Conservation (phyloP, 2,888 invertebrate species). For the Eristalinus sepulchralis region DNA sequence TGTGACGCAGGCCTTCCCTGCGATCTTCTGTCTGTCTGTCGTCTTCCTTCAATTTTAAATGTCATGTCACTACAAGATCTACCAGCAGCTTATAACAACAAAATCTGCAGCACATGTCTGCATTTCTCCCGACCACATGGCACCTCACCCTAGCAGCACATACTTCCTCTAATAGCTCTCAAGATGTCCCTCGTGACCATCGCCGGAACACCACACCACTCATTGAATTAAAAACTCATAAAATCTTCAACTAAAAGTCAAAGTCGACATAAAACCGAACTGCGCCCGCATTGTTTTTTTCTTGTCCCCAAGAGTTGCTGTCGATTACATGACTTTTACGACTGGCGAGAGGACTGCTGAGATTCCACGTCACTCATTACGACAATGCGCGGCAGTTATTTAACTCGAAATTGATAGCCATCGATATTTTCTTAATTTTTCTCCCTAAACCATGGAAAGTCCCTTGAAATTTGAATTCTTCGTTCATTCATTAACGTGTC, state of each 20-base stretch:
- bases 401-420: background rate
- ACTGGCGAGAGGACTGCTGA: background rate
- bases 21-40: too few relatives aligned
- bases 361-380: background rate
- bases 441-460: background rate
- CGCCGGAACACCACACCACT: background rate
- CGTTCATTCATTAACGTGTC: background rate
- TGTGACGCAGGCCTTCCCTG: too few relatives aligned
- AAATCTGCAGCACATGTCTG: background rate
- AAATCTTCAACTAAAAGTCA: conserved; percentile 20
- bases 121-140: background rate
- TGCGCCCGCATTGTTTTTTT: conserved; percentile 31
- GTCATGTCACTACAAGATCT: too few relatives aligned
- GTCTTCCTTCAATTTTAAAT: too few relatives aligned
- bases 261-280: background rate
- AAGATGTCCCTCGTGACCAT: background rate
- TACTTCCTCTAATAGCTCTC: background rate
- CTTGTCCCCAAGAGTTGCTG: background rate
- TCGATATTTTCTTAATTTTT: background rate
- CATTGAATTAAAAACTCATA: conserved; percentile 34
- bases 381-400: background rate
- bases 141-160: background rate
- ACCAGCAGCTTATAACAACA: too few relatives aligned
- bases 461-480: background rate
- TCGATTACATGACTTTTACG: conserved; percentile 28